Percentiles rank a stretch among this genome's conserved stretches.
Conservation (phyloP, 2,113 vertebrate genomes). For the Silurus asotus region DNA sequence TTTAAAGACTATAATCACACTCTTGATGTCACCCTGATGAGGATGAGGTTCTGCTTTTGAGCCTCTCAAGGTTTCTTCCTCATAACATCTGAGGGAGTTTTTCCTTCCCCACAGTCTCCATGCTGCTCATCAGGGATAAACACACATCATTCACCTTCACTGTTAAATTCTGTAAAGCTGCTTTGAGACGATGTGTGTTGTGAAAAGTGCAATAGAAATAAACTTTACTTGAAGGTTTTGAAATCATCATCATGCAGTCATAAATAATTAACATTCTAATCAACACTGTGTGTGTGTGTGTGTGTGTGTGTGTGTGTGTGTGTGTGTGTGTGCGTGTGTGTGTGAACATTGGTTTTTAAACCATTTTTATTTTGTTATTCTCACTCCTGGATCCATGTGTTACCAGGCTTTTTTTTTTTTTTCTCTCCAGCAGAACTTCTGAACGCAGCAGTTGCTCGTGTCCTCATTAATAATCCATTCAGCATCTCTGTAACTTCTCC, state of each 20-base stretch:
- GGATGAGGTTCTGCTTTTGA: no score
- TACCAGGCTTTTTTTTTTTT: neutral
- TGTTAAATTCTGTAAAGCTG: no score
- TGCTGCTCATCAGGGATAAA: no score
- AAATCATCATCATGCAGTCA: neutral
- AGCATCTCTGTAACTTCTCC: neutral
- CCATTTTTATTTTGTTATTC: neutral
- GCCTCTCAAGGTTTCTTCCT: no score
- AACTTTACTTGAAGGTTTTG: no score
- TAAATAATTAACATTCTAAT: neutral
- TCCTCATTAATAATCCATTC: conserved; percentile 40
- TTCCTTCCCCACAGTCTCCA: no score
- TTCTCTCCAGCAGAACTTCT: neutral
- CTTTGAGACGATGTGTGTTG: no score
- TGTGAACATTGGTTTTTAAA: neutral
- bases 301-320: conserved; percentile 4
- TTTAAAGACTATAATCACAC: no score
- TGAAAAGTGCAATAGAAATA: no score
- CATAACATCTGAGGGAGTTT: no score
- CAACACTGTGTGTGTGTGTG: neutral
- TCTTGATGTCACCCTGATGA: no score
- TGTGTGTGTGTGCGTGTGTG: conserved; percentile 4
- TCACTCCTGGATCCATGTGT: neutral
- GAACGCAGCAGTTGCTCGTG: neutral
- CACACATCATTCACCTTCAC: no score